Conservation (phyloP, 2,888 invertebrate species). For the Epinotia nisella region DNA sequence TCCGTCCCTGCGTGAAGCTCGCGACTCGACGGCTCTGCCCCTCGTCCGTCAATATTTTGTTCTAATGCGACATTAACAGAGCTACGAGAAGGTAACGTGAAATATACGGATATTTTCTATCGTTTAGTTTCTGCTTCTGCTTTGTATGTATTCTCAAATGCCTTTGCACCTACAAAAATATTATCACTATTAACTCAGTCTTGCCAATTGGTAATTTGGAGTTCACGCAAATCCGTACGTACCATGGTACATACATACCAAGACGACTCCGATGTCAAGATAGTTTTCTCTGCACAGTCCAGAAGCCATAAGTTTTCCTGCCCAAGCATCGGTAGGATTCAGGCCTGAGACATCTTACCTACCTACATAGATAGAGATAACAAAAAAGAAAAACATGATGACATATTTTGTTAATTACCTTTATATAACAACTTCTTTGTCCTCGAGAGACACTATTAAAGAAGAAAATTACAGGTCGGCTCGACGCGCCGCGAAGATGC, state of each 20-base stretch:
- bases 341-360: background rate
- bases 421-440: constrained; percentile 58
- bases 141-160: background rate
- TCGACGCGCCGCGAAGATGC: constrained; percentile 58
- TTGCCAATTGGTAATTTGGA: no score
- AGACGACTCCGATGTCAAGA: no score
- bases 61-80: background rate
- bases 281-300: no score
- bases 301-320: background rate
- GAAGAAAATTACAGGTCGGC: constrained; percentile 54
- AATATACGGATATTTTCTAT: background rate
- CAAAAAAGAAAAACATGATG: background rate
- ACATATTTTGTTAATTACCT: background rate
- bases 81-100: background rate
- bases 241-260: no score
- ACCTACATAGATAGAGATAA: background rate
- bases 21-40: constrained; percentile 13
- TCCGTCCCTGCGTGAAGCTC: constrained; percentile 12
- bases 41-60: constrained; percentile 4
- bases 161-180: background rate
- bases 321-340: background rate
- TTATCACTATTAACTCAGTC: no score
- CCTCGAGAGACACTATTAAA: constrained; percentile 60
- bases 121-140: background rate
- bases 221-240: no score